A percentile compares a stretch with the other conserved stretches of the same genome.
These are phyloP conservation scores for Cacatua alba DNA, from an alignment of 2,113 vertebrate genomes.

Conservation along the genomic window DNA sequence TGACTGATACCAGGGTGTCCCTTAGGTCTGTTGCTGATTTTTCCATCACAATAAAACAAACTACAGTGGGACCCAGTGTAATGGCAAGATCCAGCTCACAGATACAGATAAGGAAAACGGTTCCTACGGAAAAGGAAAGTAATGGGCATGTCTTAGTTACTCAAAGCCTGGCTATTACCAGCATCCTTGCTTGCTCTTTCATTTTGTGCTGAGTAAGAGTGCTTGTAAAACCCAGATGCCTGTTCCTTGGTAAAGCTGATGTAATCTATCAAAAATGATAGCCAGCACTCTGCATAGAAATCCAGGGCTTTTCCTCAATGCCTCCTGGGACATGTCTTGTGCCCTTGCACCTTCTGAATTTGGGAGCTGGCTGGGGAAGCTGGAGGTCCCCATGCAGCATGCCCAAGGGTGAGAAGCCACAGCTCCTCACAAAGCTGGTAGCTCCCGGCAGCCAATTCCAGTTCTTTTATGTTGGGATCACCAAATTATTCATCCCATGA, in stretches of 20 bases:
- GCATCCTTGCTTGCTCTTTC: rapidly evolving
- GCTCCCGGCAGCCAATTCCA: background rate
- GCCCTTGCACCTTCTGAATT: background rate
- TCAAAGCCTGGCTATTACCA: background rate
- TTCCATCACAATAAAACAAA: background rate
- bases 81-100: background rate
- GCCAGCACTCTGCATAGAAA: background rate
- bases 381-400: rapidly evolving
- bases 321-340: background rate
- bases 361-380: background rate
- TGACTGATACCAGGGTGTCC: background rate
- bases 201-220: background rate
- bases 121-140: background rate
- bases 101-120: background rate
- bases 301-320: background rate
- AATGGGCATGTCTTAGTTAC: background rate
- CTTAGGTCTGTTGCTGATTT: background rate
- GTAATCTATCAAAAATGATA: background rate
- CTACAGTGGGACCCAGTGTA: background rate
- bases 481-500: background rate
- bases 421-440: rapidly evolving
- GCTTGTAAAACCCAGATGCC: slow-evolving; percentile 5
- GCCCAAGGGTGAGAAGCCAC: background rate
- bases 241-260: background rate
- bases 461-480: background rate